A percentile compares a stretch with the other conserved stretches of the same genome.
Evolutionary conservation across 2,888 invertebrate genomes (phyloP).

Genomic region (Scaptomyza parva): DNA sequence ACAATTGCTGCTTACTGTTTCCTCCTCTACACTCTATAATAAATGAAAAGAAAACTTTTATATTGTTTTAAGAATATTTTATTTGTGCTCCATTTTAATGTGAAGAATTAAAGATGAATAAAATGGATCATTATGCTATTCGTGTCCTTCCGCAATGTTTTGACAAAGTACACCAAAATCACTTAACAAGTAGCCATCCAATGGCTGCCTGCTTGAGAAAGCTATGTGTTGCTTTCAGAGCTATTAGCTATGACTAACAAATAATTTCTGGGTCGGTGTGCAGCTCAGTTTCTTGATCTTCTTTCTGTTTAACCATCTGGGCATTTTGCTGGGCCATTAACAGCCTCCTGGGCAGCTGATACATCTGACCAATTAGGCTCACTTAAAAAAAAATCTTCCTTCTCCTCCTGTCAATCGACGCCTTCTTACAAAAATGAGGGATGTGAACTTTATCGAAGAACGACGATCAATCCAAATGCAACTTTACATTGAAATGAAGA

Average conservation of each 20-base stretch:
- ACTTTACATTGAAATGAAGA: too few relatives aligned
- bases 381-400: too few relatives aligned
- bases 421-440: neutral
- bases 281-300: neutral
- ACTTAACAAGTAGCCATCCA: neutral
- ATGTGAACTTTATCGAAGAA: neutral
- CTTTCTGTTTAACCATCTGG: neutral
- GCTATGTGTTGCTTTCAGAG: neutral
- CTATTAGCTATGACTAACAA: neutral
- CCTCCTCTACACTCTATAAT: too few relatives aligned
- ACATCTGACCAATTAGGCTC: too few relatives aligned
- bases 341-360: too few relatives aligned
- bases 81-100: too few relatives aligned
- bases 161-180: too few relatives aligned
- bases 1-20: conserved; percentile 48
- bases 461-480: neutral
- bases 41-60: too few relatives aligned
- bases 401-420: neutral
- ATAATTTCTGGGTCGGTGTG: neutral
- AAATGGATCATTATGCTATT: too few relatives aligned
- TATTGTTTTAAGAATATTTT: too few relatives aligned
- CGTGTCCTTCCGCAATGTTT: too few relatives aligned
- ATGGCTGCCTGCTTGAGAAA: neutral
- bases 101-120: too few relatives aligned
- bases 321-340: neutral